phyloP scores from a whole-genome alignment of 2,797 vertebrate genomes.

The Podarcis siculus region DNA sequence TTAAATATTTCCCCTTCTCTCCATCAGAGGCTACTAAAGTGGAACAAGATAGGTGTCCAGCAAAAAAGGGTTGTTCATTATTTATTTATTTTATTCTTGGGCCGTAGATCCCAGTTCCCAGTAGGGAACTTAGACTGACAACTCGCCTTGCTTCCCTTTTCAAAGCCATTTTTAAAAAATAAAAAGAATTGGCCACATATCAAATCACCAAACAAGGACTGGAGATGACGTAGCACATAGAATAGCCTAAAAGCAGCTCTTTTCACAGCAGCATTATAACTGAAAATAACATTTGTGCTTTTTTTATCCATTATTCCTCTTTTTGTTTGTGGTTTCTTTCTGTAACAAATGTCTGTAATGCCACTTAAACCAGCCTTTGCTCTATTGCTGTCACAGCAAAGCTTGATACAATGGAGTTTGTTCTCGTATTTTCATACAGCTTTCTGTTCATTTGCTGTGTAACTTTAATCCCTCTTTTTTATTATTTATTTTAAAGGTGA shows the following conservation, averaged over 20 bases:
- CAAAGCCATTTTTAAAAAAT: not conserved
- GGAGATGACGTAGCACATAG: not conserved
- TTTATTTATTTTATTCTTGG: not conserved
- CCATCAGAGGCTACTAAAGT: not conserved
- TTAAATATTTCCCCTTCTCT: not conserved
- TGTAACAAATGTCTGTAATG: not conserved
- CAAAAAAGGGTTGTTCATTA: not conserved
- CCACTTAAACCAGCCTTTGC: conserved; percentile 1
- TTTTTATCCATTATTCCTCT: not conserved
- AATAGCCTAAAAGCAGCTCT: not conserved
- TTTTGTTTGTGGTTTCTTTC: not conserved
- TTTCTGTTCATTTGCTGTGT: not conserved
- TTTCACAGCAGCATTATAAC: not conserved
- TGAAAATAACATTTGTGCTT: not conserved
- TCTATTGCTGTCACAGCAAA: not conserved
- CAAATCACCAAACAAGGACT: not conserved
- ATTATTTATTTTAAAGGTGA: conserved; percentile 80
- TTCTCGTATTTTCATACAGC: not conserved
- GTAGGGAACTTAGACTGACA: not conserved
- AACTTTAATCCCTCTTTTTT: not conserved
- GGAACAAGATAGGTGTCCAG: not conserved
- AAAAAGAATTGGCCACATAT: rapidly evolving
- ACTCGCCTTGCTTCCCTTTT: not conserved
- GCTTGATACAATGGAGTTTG: not conserved
- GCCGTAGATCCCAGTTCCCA: not conserved